Base-by-base conservation (phyloP, 2,113 vertebrate genomes). In the Ahaetulla prasina region DNA sequence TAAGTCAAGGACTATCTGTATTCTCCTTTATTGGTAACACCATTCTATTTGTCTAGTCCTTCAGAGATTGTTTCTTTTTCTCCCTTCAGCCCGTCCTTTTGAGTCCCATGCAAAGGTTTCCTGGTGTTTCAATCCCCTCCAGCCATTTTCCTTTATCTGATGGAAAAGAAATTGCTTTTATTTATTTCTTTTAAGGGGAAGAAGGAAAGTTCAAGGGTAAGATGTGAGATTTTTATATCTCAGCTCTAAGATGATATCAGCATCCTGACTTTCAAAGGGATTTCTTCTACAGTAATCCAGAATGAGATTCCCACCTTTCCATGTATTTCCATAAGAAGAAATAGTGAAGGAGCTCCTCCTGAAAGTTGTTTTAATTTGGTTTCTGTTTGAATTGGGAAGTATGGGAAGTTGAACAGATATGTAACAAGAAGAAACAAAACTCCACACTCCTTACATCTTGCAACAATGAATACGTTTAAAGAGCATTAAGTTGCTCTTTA, bases 51-150 rank as follows among this genome's bases (percentile, higher is more conserved):
- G 11, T 30, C 47, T 60, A 45, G 23, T 43, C 50, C 88, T 45
- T 89, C 35, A 60, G 50, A 93, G n/a, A 5, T 94, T 74, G 88
- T 93, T 86, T 87, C 88, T 50, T 52, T 90, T 25, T 43, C 39
- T 93, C 87, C 93, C 87, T 39, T 85, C 50, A 63, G 0, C 12
- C 53, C 54, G 23, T 63, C 16, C 25, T 91, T 4, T 88, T 94
- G 47, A 52, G 53, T 3, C 10, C 60, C 11, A 30, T 30, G 10
- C 74, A 80, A 22, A 80, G 8, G 2, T 80, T 80, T 43, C 35
- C 35, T 20, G 74, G 35, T 80, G 35, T 80, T 43, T 80, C 35
- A 20, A 20, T 80, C 22, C 18, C 35, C 35, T 39, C 74, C 74
- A 80, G 18, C 35, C 74, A 43, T 80, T 80, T 18, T 22, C 35